Percentiles rank a stretch among this genome's conserved stretches.
phyloP scores from a whole-genome alignment of 2,113 vertebrate species.

The Vombatus ursinus region DNA sequence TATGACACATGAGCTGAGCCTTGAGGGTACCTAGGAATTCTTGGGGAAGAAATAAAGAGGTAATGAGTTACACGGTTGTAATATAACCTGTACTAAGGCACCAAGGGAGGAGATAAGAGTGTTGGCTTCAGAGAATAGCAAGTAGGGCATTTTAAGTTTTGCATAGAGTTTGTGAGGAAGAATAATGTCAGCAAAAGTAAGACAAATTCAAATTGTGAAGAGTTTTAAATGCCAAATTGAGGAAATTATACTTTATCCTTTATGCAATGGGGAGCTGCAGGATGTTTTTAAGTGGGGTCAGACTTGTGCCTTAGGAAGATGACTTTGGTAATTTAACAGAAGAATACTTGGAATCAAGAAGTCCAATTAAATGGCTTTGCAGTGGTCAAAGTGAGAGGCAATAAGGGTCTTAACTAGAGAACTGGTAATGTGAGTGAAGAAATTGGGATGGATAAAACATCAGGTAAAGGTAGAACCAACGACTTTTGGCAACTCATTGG shows the following conservation, averaged over 20 bases:
- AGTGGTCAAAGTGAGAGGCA: background rate
- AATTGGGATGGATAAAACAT: background rate
- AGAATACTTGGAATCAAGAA: background rate
- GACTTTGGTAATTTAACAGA: no score
- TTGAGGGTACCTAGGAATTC: no score
- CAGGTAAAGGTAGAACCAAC: background rate
- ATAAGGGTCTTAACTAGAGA: background rate
- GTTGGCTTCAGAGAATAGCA: background rate
- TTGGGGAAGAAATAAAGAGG: no score
- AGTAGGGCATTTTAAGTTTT: background rate
- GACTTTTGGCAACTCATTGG: background rate
- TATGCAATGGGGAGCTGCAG: background rate
- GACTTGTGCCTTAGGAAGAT: background rate
- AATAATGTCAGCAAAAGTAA: background rate
- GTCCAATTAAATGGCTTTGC: background rate
- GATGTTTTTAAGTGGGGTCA: background rate
- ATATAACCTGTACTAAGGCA: no score
- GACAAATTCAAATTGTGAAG: background rate
- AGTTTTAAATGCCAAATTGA: background rate
- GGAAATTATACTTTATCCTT: background rate
- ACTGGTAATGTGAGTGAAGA: background rate
- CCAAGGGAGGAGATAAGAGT: background rate
- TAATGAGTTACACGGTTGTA: no score
- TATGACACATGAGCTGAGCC: no score
- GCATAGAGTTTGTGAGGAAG: background rate